phyloP scores from a whole-genome alignment of 2,888 invertebrate genomes.

The Ferrisia virgata region DNA sequence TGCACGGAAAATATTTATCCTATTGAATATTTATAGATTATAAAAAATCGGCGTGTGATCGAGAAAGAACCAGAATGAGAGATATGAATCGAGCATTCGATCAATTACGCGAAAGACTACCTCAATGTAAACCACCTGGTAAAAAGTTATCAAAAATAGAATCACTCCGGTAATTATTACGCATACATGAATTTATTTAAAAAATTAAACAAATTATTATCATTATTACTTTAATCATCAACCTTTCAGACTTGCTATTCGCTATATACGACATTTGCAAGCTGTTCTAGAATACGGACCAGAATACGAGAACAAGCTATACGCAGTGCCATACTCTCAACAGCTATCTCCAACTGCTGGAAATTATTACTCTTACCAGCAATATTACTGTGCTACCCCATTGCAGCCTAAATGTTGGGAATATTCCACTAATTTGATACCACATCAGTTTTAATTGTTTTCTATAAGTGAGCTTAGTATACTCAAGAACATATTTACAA shows the following conservation, averaged over 20 bases:
- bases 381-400: conserved; percentile 15
- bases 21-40: conserved; percentile 60
- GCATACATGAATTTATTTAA: background rate
- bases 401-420: conserved; percentile 37
- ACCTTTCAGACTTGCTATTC: conserved; percentile 64
- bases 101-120: conserved; percentile 68
- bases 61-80: conserved; percentile 78
- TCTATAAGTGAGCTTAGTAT: no score
- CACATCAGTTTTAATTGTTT: background rate
- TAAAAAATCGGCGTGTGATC: conserved; percentile 78
- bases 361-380: conserved; percentile 46
- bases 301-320: conserved; percentile 48
- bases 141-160: conserved; percentile 85
- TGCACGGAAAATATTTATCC: no score
- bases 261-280: conserved; percentile 72
- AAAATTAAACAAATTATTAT: background rate
- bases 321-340: conserved; percentile 45
- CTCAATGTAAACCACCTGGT: conserved; percentile 74
- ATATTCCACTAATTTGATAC: conserved; percentile 15
- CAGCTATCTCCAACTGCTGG: conserved; percentile 35
- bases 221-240: conserved; percentile 3
- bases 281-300: conserved; percentile 56
- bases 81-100: conserved; percentile 85
- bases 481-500: no score
- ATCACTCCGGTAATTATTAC: conserved; percentile 63